Evolutionary conservation across 2,888 invertebrate species (phyloP).

Genomic region (Nephrotoma flavescens): DNA sequence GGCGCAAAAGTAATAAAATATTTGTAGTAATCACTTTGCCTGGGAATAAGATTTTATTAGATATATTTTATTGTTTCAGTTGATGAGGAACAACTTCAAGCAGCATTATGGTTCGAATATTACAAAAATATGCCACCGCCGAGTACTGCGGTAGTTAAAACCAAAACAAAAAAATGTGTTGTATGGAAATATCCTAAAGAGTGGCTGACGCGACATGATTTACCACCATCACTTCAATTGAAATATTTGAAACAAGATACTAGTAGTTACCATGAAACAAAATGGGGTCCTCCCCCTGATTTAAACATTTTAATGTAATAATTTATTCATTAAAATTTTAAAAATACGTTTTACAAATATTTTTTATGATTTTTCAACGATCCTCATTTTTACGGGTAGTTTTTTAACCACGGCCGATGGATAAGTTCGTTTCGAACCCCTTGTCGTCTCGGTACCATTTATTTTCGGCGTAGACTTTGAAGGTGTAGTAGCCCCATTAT

Average conservation of each 20-base stretch:
- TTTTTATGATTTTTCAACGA: conserved; percentile 20
- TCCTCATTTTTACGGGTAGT: conserved; percentile 20
- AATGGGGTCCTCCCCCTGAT: background rate
- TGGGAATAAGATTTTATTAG: background rate
- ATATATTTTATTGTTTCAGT: background rate
- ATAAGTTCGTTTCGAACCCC: background rate
- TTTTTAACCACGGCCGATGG: conserved; percentile 7
- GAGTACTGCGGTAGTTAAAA: background rate
- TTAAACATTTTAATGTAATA: conserved; percentile 12
- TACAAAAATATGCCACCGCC: background rate
- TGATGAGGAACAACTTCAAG: background rate
- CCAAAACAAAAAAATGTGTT: background rate
- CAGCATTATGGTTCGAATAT: background rate
- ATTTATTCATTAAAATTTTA: conserved; percentile 1
- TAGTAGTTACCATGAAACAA: background rate
- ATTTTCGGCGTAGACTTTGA: background rate
- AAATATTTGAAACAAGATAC: conserved; percentile 11
- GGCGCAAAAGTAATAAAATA: conserved; percentile 17
- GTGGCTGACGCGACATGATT: background rate
- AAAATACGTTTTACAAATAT: background rate
- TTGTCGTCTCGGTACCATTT: background rate
- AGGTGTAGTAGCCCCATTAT: background rate
- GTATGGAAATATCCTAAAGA: conserved; percentile 8
- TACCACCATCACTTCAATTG: conserved; percentile 17
- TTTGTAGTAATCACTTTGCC: background rate